Evolutionary conservation across 2,113 vertebrate genomes (phyloP), one percentile per base, ranked within the genome.

Genomic region (Microtus montanus): DNA sequence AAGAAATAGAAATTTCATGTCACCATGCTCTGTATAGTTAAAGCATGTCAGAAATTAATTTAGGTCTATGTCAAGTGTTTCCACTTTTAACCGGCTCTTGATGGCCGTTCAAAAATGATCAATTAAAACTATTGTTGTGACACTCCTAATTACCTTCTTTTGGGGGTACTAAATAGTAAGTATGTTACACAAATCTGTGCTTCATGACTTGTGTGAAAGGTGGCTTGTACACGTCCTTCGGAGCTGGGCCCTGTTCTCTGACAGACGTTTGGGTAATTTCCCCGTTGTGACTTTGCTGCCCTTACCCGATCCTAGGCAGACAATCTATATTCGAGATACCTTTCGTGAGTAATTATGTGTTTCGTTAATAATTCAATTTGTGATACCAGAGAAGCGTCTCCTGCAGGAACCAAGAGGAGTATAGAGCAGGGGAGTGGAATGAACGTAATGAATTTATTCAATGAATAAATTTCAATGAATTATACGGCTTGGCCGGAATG

Each of bases 351-450:
- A 78, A 87, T 66, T 82, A 14, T 85, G 1, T 44, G 90, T 54
- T 79, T 88, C 44, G 66, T 95, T 79, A 92, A 82, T 47, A 88
- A 86, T 89, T 89, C 49, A 93, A n/a, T 64, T 86, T 26, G 84
- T 82, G 58, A 64, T 52, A 41, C 54, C 74, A 79, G 30, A 88
- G 33, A 87, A 19, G 73, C 78, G 3, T 80, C 71, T 94, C 92
- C 88, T 26, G 10, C 75, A 86, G 49, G 82, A 92, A 75, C n/a
- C 19, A 77, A 82, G 75, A 96, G n/a, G 80, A 87, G 73, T 84
- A 74, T 88, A 73, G 89, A 87, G 6, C 35, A 35, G 61, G 26
- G 22, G 52, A 54, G 52, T 15, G 15, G 49, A 0, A 14, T 14
- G 12, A 52, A 52, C 0, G 49, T 52, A 52, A 52, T 52, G 49